Conservation (phyloP, 2,113 vertebrate genomes). For the Aegotheles bennettii region DNA sequence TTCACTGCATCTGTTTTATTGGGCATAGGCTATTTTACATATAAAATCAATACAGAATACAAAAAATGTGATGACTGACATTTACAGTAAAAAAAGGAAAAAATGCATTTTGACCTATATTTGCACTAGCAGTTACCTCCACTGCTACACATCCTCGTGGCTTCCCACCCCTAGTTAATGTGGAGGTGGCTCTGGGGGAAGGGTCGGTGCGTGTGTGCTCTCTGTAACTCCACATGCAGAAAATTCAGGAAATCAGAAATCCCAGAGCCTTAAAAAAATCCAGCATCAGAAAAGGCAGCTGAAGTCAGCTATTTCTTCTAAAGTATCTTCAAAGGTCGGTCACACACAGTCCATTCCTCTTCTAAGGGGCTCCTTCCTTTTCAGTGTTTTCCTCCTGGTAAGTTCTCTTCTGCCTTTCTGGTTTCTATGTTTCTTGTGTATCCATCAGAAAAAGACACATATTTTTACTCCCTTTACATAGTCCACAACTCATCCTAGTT, state of each 20-base stretch:
- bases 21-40: conserved; percentile 60
- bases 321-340: not conserved
- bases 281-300: conserved; percentile 29
- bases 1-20: conserved; percentile 57
- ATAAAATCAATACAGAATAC: conserved; percentile 67
- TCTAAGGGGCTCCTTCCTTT: not conserved
- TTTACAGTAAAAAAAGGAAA: conserved; percentile 63
- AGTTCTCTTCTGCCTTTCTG: not conserved
- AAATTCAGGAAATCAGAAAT: not conserved
- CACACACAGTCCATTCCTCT: not conserved
- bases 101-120: conserved; percentile 23
- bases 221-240: not conserved
- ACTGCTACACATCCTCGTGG: not conserved
- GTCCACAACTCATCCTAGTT: not conserved
- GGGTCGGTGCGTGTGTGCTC: not conserved
- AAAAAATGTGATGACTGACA: conserved; percentile 61
- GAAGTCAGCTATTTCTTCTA: conserved; percentile 10
- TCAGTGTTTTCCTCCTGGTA: not conserved
- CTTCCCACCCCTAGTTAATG: not conserved
- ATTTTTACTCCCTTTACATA: conserved; percentile 9
- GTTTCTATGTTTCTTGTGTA: not conserved
- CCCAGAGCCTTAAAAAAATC: conserved; percentile 24
- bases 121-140: not conserved
- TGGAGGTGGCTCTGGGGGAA: conserved; percentile 2
- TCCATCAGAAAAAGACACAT: not conserved